A percentile compares a stretch with the other conserved stretches of the same genome.
These are phyloP conservation scores for Onychomys arenicola DNA, from an alignment of 2,797 vertebrate species.

Conservation along the genomic window DNA sequence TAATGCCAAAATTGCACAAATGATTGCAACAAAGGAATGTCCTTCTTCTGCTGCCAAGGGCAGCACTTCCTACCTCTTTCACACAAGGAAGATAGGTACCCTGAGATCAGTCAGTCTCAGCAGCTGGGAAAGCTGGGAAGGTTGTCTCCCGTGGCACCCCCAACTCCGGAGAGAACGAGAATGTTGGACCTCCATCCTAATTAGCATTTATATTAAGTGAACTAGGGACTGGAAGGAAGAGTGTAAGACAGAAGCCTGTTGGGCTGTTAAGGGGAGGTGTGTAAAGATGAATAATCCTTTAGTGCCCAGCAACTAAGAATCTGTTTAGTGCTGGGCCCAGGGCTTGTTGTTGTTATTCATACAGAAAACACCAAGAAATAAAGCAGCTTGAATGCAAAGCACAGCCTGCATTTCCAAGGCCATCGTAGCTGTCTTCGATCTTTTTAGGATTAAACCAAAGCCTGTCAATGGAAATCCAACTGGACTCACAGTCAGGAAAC, in stretches of 20 bases:
- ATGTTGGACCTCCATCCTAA: slow-evolving; percentile 53
- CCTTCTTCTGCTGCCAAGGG: slow-evolving; percentile 16
- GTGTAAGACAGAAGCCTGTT: slow-evolving; percentile 23
- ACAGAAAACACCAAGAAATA: slow-evolving; percentile 37
- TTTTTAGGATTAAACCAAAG: slow-evolving; percentile 58
- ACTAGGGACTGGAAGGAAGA: neutral
- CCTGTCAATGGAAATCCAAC: slow-evolving; percentile 56
- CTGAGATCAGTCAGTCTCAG: neutral
- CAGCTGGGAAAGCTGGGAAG: neutral
- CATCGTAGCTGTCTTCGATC: slow-evolving; percentile 42
- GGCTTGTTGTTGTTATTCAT: slow-evolving; percentile 27
- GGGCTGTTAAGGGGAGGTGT: neutral
- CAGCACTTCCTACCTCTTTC: neutral
- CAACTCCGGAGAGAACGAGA: slow-evolving; percentile 14
- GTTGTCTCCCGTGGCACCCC: neutral
- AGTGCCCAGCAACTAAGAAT: slow-evolving; percentile 25
- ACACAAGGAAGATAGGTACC: neutral
- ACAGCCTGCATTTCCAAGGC: slow-evolving; percentile 3
- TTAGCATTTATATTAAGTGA: slow-evolving; percentile 78
- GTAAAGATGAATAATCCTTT: slow-evolving; percentile 49
- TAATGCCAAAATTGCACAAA: slow-evolving; percentile 42
- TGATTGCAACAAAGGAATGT: slow-evolving; percentile 47
- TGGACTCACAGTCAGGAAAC: slow-evolving; percentile 29
- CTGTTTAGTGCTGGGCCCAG: slow-evolving; percentile 1
- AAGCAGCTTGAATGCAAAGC: slow-evolving; percentile 41